These are phyloP conservation scores for Fratercula arctica DNA, from an alignment of 2,797 vertebrate species.

Conservation along the genomic window DNA sequence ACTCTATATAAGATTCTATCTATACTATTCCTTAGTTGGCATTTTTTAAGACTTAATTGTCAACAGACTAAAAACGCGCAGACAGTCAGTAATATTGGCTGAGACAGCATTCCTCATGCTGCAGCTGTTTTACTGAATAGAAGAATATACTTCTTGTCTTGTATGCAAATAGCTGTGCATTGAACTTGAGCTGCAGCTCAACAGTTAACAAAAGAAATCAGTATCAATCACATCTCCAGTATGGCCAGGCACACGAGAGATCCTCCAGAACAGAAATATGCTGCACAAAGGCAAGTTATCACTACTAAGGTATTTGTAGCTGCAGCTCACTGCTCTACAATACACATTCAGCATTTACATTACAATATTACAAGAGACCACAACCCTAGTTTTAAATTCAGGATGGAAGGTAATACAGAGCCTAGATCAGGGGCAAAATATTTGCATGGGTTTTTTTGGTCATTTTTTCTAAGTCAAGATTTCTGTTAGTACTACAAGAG, in stretches of 20 bases:
- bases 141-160: neutral
- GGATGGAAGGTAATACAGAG: neutral
- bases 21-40: neutral
- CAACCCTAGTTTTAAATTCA: neutral
- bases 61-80: neutral
- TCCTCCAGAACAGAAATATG: neutral
- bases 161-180: neutral
- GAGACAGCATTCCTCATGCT: neutral
- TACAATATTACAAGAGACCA: neutral
- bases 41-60: neutral
- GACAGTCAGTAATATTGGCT: neutral
- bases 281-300: neutral
- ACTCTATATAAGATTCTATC: neutral
- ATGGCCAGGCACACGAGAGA: accelerated
- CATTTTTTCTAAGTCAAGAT: neutral
- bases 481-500: neutral
- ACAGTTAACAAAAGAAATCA: neutral
- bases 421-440: neutral
- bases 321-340: neutral
- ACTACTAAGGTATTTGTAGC: neutral
- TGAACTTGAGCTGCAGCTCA: neutral
- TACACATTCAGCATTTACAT: neutral
- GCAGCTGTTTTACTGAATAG: neutral
- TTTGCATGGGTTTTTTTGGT: neutral
- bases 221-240: neutral